These are phyloP conservation scores for Archilochus colubris DNA, from an alignment of 2,113 vertebrate species.

Conservation along the genomic window DNA sequence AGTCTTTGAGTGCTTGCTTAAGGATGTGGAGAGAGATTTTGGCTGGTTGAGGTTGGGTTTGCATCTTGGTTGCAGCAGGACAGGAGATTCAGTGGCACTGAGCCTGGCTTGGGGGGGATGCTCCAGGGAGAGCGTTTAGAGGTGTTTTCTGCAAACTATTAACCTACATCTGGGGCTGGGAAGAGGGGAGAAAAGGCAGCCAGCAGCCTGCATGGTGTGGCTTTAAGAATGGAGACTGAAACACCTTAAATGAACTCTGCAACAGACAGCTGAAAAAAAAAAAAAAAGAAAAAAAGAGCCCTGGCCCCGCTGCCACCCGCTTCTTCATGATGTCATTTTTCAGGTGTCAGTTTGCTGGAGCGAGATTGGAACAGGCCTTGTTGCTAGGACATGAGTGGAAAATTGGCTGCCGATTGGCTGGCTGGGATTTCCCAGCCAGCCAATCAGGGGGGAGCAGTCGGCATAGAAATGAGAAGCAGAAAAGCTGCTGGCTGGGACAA, in stretches of 20 bases:
- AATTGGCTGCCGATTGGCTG: constrained; percentile 81
- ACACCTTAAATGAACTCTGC: constrained; percentile 85
- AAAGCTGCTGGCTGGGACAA: constrained; percentile 76
- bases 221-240: constrained; percentile 91
- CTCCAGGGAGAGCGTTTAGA: not conserved
- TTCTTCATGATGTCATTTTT: constrained; percentile 90
- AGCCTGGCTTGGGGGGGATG: not conserved
- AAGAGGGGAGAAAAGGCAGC: not conserved
- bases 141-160: not conserved
- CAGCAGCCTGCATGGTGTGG: constrained; percentile 44
- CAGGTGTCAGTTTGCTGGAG: constrained; percentile 86
- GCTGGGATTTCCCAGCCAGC: constrained; percentile 67
- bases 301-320: constrained; percentile 77
- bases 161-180: not conserved
- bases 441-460: constrained; percentile 75
- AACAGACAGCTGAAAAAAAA: constrained; percentile 67
- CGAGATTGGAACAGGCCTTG: constrained; percentile 82
- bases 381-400: constrained; percentile 92
- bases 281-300: constrained; percentile 1
- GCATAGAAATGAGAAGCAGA: constrained; percentile 63
- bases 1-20: not conserved
- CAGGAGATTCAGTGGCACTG: rapidly evolving
- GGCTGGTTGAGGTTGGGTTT: not conserved
- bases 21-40: not conserved
- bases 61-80: not conserved